Evolutionary conservation across 2,888 invertebrate genomes (phyloP).

Genomic region (Aradus depressus): DNA sequence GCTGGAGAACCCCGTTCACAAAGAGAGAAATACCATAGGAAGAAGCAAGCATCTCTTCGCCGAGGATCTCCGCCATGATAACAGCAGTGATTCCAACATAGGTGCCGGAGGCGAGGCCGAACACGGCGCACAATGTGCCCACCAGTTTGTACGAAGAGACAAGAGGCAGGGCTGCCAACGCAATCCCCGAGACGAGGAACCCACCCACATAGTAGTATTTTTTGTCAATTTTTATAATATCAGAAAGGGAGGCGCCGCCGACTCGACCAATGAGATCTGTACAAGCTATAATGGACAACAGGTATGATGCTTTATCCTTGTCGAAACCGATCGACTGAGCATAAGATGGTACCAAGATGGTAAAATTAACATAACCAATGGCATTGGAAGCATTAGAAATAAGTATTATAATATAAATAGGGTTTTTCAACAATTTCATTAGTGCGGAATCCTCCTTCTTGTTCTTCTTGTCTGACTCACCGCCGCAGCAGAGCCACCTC

Average conservation of each 20-base stretch:
- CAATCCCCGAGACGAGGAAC: constrained; percentile 61
- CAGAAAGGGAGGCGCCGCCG: constrained; percentile 74
- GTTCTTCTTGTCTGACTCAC: constrained; percentile 33
- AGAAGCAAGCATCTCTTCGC: constrained; percentile 70
- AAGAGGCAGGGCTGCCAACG: constrained; percentile 57
- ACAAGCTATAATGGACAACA: constrained; percentile 68
- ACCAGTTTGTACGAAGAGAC: constrained; percentile 51
- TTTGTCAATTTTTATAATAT: constrained; percentile 62
- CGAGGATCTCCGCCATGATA: constrained; percentile 78
- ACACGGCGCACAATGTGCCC: constrained; percentile 58
- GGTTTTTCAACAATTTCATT: constrained; percentile 54
- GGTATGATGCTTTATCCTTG: constrained; percentile 56
- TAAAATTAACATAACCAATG: constrained; percentile 76
- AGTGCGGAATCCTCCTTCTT: constrained; percentile 36
- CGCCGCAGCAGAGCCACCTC: constrained; percentile 23
- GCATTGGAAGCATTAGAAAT: constrained; percentile 78
- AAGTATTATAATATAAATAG: constrained; percentile 67
- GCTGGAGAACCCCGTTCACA: constrained; percentile 68
- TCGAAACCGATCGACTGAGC: constrained; percentile 58
- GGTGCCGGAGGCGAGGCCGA: constrained; percentile 71
- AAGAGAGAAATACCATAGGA: constrained; percentile 79
- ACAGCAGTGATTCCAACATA: constrained; percentile 79
- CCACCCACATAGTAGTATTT: constrained; percentile 74
- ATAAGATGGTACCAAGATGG: constrained; percentile 68
- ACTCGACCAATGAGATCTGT: constrained; percentile 72